Percentiles rank a stretch among this genome's conserved stretches.
These are phyloP conservation scores for Drosophila tropicalis DNA, from an alignment of 1,140 invertebrate genomes.

Conservation along the genomic window DNA sequence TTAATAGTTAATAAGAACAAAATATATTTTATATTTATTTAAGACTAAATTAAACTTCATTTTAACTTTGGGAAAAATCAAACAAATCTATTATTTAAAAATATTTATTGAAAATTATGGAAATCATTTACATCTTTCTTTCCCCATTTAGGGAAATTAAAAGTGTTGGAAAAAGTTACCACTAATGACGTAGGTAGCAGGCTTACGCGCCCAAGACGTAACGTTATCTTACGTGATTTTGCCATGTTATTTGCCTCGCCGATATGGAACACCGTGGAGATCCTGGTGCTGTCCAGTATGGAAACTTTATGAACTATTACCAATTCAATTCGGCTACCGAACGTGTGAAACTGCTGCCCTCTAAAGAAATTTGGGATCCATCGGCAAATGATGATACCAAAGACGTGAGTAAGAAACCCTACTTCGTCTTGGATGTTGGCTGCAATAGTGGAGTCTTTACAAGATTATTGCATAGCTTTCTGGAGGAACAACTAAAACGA, in stretches of 20 bases:
- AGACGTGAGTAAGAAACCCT: conserved; percentile 61
- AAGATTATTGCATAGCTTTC: conserved; percentile 81
- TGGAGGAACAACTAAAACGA: conserved; percentile 48
- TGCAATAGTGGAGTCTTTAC: conserved; percentile 92
- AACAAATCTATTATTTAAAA: too few relatives aligned
- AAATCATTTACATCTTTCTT: too few relatives aligned
- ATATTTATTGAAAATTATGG: too few relatives aligned
- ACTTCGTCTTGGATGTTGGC: conserved; percentile 89
- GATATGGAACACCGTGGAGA: conserved; percentile 79
- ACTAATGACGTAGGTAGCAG: too few relatives aligned
- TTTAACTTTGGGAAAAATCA: too few relatives aligned
- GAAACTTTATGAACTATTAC: conserved; percentile 95
- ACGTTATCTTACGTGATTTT: neutral
- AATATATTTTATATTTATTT: too few relatives aligned
- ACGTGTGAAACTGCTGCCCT: conserved; percentile 87
- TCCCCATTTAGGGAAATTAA: too few relatives aligned
- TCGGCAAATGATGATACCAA: neutral
- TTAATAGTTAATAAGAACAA: too few relatives aligned
- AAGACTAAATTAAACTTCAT: too few relatives aligned
- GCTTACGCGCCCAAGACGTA: neutral
- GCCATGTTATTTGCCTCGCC: neutral
- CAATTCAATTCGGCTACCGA: conserved; percentile 89
- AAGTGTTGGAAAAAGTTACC: too few relatives aligned
- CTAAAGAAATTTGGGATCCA: conserved; percentile 84
- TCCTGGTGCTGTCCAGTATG: conserved; percentile 90